Evolutionary conservation across 2,113 vertebrate genomes (phyloP).

Genomic region (Anas platyrhynchos): DNA sequence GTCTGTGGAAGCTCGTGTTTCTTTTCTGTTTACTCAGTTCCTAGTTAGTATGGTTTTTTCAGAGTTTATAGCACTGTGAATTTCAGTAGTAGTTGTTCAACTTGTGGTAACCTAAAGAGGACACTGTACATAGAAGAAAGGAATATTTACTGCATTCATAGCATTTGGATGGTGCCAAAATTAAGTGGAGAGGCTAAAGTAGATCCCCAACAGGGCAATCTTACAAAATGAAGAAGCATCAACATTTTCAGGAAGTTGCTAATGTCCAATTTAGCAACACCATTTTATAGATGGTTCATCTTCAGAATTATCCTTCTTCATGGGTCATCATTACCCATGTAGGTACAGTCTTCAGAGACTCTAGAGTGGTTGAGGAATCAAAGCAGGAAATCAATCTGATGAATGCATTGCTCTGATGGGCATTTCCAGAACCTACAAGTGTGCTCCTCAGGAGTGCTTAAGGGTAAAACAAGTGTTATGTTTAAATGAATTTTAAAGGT

Average conservation of each 20-base stretch:
- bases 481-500: not conserved
- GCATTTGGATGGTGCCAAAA: not conserved
- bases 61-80: not conserved
- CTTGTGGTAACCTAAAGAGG: not conserved
- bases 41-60: not conserved
- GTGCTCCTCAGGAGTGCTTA: fast-evolving
- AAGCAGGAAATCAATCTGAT: not conserved
- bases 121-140: not conserved
- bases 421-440: not conserved
- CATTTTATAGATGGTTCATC: not conserved
- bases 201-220: not conserved
- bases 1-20: not conserved
- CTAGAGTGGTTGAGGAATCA: not conserved
- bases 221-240: not conserved
- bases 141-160: not conserved
- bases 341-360: not conserved
- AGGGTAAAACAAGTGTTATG: not conserved
- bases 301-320: not conserved
- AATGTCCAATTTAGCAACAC: not conserved
- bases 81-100: not conserved
- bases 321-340: not conserved
- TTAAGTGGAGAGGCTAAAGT: not conserved
- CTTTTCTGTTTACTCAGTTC: not conserved
- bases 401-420: not conserved
- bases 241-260: not conserved